Evolutionary conservation across 1,140 invertebrate genomes (phyloP), one percentile per base, ranked within the genome.

Genomic region (Tetramorium parvispinum): DNA sequence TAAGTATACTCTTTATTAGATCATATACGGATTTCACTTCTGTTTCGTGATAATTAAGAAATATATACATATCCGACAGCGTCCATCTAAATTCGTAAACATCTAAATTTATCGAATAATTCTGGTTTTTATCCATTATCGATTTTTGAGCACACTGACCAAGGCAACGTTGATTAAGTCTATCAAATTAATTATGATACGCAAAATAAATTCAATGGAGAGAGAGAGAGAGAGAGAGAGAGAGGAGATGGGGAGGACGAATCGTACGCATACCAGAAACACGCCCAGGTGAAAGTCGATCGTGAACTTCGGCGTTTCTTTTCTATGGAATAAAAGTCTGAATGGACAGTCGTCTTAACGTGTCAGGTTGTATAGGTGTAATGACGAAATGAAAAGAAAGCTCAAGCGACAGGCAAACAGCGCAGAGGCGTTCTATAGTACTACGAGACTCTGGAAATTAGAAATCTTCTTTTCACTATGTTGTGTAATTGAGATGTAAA

Each of bases 261-360:
- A 2, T 51, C 16, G 90, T 88, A 87, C 76, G 85, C 91, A 91
- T 89, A 89, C 87, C 87, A 93, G 91, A 93, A 92, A 89, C 76
- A 37, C 82, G 82, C 85, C 61, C n/a, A 75, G 92, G 94, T 94
- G 94, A 95, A 95, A 95, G 94, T 94, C 93, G 94, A 94, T 93
- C 93, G 91, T 94, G 93, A 95, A 94, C 94, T 95, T 94, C 90
- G 93, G 68, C 63, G 76, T 66, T 76, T 87, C 43, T 61, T 87
- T 89, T 18, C 85, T 89, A 83, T 27, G 73, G 71, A 91, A 91
- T 87, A 88, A 92, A 89, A 90, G 85, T 57, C 21, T 21, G 61
- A 37, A 89, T 63, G 86, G 86, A 68, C 51, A 61, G 27, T 37
- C 16, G 46, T 51, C 71, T 40, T 49, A 40, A 71, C 16, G 51